Evolutionary conservation across 1,140 invertebrate genomes (phyloP).

Genomic region (Drosophila sproati): DNA sequence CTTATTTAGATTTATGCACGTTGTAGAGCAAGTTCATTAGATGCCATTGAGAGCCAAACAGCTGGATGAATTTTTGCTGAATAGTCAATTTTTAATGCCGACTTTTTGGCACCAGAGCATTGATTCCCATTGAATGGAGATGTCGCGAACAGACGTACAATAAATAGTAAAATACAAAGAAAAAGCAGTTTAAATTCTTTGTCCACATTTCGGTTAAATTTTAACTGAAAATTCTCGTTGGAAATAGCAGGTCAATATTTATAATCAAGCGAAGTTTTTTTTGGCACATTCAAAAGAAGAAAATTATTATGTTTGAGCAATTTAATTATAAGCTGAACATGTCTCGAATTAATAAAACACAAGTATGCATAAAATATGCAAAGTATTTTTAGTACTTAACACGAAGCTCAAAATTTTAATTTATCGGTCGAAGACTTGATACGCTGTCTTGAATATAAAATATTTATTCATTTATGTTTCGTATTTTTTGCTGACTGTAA

Average conservation of each 20-base stretch:
- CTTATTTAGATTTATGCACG: conserved; percentile 43
- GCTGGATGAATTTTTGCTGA: conserved; percentile 31
- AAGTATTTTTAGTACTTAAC: neutral
- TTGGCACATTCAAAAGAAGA: neutral
- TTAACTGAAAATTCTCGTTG: no score
- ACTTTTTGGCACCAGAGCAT: conserved; percentile 38
- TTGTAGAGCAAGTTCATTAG: conserved; percentile 40
- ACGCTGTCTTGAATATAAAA: neutral
- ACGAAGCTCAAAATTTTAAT: neutral
- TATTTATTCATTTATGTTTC: no score
- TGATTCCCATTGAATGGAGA: conserved; percentile 37
- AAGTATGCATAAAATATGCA: conserved; percentile 10
- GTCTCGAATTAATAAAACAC: conserved; percentile 5
- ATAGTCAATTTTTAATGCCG: conserved; percentile 41
- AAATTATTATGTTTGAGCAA: neutral
- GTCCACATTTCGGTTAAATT: neutral
- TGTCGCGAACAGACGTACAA: conserved; percentile 13
- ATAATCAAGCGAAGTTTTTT: neutral
- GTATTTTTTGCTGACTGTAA: no score
- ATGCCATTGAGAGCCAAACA: conserved; percentile 39
- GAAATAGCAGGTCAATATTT: no score
- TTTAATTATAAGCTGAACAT: conserved; percentile 9
- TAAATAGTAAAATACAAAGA: conserved; percentile 7
- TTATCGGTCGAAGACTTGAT: neutral
- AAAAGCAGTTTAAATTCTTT: conserved; percentile 4